Evolutionary conservation across 2,797 vertebrate species (phyloP), one percentile per base, ranked within the genome.

Genomic region (Esox masquinongy): DNA sequence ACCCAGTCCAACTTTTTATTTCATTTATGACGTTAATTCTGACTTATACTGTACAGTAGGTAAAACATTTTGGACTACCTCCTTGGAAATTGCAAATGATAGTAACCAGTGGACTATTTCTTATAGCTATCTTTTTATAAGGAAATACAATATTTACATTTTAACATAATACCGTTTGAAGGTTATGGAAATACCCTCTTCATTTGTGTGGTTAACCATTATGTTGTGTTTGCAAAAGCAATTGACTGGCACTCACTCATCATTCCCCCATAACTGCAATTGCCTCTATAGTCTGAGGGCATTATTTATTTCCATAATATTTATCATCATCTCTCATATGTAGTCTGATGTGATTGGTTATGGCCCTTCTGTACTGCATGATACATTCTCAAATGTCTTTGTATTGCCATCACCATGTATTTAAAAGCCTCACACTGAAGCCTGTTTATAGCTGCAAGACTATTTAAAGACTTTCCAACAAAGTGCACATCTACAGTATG

Each of bases 1-100:
- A 31, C 1, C 29, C 29, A 31, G 29, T 31, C 29, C 39, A 43
- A 43, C 39, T 78, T 82, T 56, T 24, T 4, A 70, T 84, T 91
- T 89, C 90, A 91, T 87, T 80, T 86, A 87, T 84, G 80, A 85
- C 77, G 83, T 88, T 86, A n/a, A 59, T 59, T 17, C n/a, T 47
- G 3, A n/a, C 17, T n/a, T n/a, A n/a, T n/a, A n/a, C n/a, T 64
- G 17, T 51, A 66, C 53, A 64, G 7, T 72, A 22, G 34, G 5
- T 72, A 22, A 24, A 77, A 17, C 8, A 24, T 77, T 39, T 80
- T 8, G 3, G 77, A 78, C 77, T 77, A 56, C 73, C 81, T 79
- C 78, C 77, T 75, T 68, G 68, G 29, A 73, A 68, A 73, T 77
- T 70, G 81, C 77, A 12, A 72, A 49, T 26, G 29, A 82, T 77